A percentile compares a stretch with the other conserved stretches of the same genome.
phyloP scores from a whole-genome alignment of 2,113 vertebrate genomes.

The Laticauda colubrina region DNA sequence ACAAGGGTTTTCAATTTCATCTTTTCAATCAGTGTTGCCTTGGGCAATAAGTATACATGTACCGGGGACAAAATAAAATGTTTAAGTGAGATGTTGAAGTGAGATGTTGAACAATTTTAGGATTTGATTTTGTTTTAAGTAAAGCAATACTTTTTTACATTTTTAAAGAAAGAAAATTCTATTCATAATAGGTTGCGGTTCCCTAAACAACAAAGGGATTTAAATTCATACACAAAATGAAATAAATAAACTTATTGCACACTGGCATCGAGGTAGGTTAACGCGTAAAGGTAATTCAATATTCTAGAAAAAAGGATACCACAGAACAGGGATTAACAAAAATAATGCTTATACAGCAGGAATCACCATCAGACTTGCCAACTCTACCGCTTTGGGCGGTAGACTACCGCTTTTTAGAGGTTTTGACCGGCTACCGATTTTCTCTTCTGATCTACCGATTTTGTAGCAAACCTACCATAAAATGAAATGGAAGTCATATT shows the following conservation, averaged over 20 bases:
- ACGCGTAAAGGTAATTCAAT: constrained; percentile 50
- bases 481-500: no score
- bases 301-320: constrained; percentile 42
- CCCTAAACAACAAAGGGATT: constrained; percentile 51
- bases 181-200: constrained; percentile 47
- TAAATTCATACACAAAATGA: constrained; percentile 39
- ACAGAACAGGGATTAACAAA: constrained; percentile 7
- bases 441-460: no score
- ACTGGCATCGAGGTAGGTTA: constrained; percentile 36
- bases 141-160: constrained; percentile 48
- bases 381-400: no score
- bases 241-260: constrained; percentile 46
- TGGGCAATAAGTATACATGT: constrained; percentile 68
- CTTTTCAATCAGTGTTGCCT: constrained; percentile 69
- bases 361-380: no score
- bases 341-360: constrained; percentile 11
- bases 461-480: no score
- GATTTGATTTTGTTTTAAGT: constrained; percentile 2
- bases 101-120: constrained; percentile 68
- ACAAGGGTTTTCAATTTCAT: constrained; percentile 66
- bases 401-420: no score
- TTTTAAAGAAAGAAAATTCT: constrained; percentile 57
- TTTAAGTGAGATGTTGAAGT: constrained; percentile 67
- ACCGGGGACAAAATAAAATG: constrained; percentile 68
- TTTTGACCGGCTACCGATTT: no score